Evolutionary conservation across 2,888 invertebrate species (phyloP).

Genomic region (Drosophila gaucha): DNA sequence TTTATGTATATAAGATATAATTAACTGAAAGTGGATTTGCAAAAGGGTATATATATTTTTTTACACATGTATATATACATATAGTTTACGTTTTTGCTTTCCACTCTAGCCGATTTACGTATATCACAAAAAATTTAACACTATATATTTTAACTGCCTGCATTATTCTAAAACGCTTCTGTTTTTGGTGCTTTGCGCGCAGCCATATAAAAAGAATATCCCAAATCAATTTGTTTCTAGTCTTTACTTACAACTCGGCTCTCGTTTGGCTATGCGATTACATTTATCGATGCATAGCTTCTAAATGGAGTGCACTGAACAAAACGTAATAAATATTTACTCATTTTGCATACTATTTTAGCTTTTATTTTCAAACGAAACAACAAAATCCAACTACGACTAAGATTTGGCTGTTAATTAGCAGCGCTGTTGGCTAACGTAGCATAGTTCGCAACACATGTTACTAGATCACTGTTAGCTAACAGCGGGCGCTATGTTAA

Average conservation of each 20-base stretch:
- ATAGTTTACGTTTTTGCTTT: conserved; percentile 65
- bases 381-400: conserved; percentile 12
- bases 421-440: conserved; percentile 43
- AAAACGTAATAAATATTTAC: conserved; percentile 29
- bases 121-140: conserved; percentile 41
- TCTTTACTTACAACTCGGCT: conserved; percentile 41
- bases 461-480: conserved; percentile 47
- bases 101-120: conserved; percentile 33
- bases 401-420: conserved; percentile 36
- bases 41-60: conserved; percentile 67
- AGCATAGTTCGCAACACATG: conserved; percentile 51
- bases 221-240: conserved; percentile 57
- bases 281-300: conserved; percentile 56
- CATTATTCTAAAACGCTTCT: conserved; percentile 27
- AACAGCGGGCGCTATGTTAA: conserved; percentile 26
- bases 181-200: conserved; percentile 34
- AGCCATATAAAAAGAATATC: conserved; percentile 31
- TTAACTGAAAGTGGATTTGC: conserved; percentile 45
- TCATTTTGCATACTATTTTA: conserved; percentile 24
- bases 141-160: conserved; percentile 31
- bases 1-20: conserved; percentile 54
- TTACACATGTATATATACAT: conserved; percentile 57
- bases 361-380: conserved; percentile 16
- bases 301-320: conserved; percentile 50
- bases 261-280: conserved; percentile 67